These are phyloP conservation scores for Anguilla marmorata DNA, from an alignment of 2,797 vertebrate species.

Conservation along the genomic window DNA sequence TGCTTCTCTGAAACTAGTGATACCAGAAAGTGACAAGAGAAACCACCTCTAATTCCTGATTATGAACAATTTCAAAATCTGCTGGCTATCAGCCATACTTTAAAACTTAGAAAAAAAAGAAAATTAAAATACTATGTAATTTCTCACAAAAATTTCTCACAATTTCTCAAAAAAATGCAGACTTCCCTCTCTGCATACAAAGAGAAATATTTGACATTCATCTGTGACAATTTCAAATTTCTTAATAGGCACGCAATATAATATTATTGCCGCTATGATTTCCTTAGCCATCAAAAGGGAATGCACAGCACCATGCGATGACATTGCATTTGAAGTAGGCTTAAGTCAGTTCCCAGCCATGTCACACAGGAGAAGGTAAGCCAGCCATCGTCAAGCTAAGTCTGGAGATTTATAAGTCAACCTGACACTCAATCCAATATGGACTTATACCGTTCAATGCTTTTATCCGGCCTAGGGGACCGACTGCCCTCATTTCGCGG, in stretches of 20 bases:
- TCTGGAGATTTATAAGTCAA: neutral
- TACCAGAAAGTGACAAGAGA: neutral
- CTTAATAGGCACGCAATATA: neutral
- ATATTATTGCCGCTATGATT: conserved; percentile 7
- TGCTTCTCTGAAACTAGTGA: neutral
- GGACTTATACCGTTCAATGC: neutral
- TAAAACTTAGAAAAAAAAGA: no score
- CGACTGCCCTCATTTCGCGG: neutral
- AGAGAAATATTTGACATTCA: neutral
- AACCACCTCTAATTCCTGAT: neutral
- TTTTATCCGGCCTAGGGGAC: conserved; percentile 16
- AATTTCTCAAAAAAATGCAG: neutral
- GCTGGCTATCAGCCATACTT: neutral
- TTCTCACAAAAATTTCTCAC: neutral
- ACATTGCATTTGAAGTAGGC: neutral
- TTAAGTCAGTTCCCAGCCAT: neutral
- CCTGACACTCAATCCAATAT: neutral
- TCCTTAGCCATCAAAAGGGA: conserved; percentile 40
- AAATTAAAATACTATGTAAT: neutral
- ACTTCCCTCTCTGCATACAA: neutral
- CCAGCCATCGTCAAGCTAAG: neutral
- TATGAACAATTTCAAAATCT: neutral
- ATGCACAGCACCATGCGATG: conserved; percentile 13
- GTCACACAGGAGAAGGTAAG: neutral
- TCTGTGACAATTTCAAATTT: conserved; percentile 34